Evolutionary conservation across 2,888 invertebrate species (phyloP).

Genomic region (Tipula lateralis): DNA sequence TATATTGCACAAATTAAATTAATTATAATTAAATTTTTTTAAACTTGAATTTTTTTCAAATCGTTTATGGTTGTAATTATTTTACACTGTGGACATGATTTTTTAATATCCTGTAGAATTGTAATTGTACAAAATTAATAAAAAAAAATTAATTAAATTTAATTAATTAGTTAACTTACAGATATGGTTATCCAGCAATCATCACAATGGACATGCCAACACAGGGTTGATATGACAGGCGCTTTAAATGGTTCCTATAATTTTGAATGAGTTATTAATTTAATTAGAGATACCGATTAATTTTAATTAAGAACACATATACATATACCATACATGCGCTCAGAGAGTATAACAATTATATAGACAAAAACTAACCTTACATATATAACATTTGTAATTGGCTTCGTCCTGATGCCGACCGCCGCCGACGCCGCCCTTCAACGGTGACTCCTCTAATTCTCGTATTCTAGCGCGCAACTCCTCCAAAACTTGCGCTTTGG

Average conservation of each 20-base stretch:
- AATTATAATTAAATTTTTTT: conserved; percentile 25
- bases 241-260: conserved; percentile 59
- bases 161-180: conserved; percentile 42
- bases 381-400: conserved; percentile 66
- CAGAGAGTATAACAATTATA: not conserved
- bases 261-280: not conserved
- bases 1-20: conserved; percentile 19
- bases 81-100: conserved; percentile 34
- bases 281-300: not conserved
- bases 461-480: conserved; percentile 55
- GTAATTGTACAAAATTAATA: not conserved
- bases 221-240: conserved; percentile 62
- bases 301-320: not conserved
- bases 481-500: conserved; percentile 52
- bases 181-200: conserved; percentile 32
- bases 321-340: not conserved
- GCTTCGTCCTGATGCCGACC: conserved; percentile 50
- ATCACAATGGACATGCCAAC: conserved; percentile 68
- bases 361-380: conserved; percentile 56
- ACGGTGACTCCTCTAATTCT: conserved; percentile 51
- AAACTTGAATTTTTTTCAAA: conserved; percentile 33
- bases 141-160: not conserved
- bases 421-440: conserved; percentile 30
- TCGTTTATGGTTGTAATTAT: conserved; percentile 32
- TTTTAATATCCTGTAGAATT: conserved; percentile 33